Evolutionary conservation across 2,797 vertebrate genomes (phyloP), one percentile per base, ranked within the genome.

Genomic region (Enteromius trimaculatus): DNA sequence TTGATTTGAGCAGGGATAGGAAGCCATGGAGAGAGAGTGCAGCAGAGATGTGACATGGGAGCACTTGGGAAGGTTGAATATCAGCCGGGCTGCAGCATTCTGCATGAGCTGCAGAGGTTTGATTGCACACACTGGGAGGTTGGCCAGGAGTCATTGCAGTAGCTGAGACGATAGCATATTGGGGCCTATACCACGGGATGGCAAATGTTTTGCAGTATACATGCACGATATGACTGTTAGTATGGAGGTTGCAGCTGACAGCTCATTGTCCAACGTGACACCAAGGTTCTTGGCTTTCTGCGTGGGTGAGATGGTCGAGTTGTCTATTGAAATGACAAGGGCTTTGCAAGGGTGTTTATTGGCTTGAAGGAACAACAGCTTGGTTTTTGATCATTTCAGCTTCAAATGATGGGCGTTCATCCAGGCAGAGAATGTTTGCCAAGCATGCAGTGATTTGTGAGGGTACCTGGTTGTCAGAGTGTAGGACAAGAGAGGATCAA

Each of bases 331-430:
- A 58, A 60, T 23, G 7, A 42, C 14, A 76, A 42, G 74, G n/a
- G 6, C n/a, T 76, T 60, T n/a, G 34, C n/a, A 76, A 11, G 74
- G 14, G n/a, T 42, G 34, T 9, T 76, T 76, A 7, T 39, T 76
- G 34, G 74, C 74, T 76, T 76, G 34, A 60, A 58, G 13, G 53
- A 76, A 34, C 34, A 76, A 76, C 74, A 76, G 53, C 74, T 60
- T 76, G 74, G 34, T 76, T 76, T 42, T 76, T 76, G n/a, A 76
- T 76, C 0, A 76, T 60, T 74, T 76, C 74, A 76, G 74, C 53
- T 60, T 60, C 51, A 42, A 23, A 55, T 60, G 53, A 60, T 42
- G 53, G 53, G 14, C 16, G n/a, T 60, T 76, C 53, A 11, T 60
- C 53, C n/a, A 60, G 53, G 37, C 53, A 42, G 74, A 60, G 53